Evolutionary conservation across 1,140 invertebrate genomes (phyloP), one percentile per base, ranked within the genome.

Genomic region (Drosophila ironensis): DNA sequence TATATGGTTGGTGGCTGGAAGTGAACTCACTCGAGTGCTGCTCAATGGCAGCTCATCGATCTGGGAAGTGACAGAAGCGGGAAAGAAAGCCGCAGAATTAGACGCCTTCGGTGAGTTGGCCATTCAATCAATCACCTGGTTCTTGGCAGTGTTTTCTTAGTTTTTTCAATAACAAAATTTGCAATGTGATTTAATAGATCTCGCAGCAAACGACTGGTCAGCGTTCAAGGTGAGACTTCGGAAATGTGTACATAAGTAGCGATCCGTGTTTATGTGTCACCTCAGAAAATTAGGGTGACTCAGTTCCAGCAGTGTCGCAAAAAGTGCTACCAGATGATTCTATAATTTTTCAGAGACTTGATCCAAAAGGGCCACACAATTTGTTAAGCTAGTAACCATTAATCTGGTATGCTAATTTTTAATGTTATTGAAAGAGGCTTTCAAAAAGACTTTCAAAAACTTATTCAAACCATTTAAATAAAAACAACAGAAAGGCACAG

Each of bases 191-290:
- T n/a, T 38, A 50, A 17, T 25, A 50, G 14, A 38, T 60, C 30
- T 12, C 25, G 54, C 24, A n/a, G 41, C 27, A 33, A n/a, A n/a
- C n/a, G 46, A 54, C 60, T 71, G 76, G 77, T 63, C 77, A 76
- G 37, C 53, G 24, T 68, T 48, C 77, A 81, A 81, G 77, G 77
- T 82, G 61, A 82, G 60, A 51, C 44, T 63, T 69, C 72, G 72
- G 72, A 82, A 81, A 82, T 82, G 37, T 42, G 51, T 69, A 80
- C 71, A 78, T 61, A 69, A 73, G 35, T 57, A 41, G 60, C 59
- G 40, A 44, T 42, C 68, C 68, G 57, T 33, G 48, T 77, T 67
- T 59, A 80, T 81, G 72, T 81, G 76, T 67, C 76, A 75, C 53
- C 66, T 69, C 6, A 46, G 11, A 6, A 33, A 40, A n/a, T 27